Base-by-base conservation (phyloP, 2,113 vertebrate species). In the Hippocampus barbouri region DNA sequence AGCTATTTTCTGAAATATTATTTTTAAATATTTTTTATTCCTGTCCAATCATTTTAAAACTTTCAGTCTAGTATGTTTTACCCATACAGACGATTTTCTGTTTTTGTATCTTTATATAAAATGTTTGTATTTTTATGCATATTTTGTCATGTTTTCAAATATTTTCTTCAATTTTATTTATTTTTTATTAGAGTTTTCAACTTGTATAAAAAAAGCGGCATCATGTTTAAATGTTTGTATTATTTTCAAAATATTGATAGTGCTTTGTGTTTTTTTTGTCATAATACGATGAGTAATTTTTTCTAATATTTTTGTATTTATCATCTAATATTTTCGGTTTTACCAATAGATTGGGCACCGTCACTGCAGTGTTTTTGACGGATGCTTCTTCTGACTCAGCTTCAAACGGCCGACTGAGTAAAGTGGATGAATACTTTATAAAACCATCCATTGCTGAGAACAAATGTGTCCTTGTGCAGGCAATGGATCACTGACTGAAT, bases 341-440 rank as follows among this genome's bases (percentile, higher is more conserved):
- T 15, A 34, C 25, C 38, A 16, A 27, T 68, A 45, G 34, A 6
- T 38, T 38, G 5, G 5, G 34, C 34, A 38, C 34, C 34, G 6
- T 25, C 69, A 51, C 25, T 56, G 66, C 60, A 21, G 66, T 68
- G 71, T 25, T 64, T 20, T 18, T 3, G 65, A 66, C 63, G 60
- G 61, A 74, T 74, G 69, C 73, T 56, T 70, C 27, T 59, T 74
- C 40, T 76, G 69, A 79, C 62, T 70, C 47, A 45, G 64, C 68
- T 76, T 69, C 65, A 79, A 77, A 81, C 75, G 80, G 11, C 61
- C 34, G 20, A 20, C 20, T 63, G 34, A 63, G 21, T 63, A 6
- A 43, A n/a, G 62, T n/a, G n/a, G 40, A 65, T 89, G 3, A 86
- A 90, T 89, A 43, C 83, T 90, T 89, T 72, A 91, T 86, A 63